Percentiles rank a stretch among this genome's conserved stretches.
Evolutionary conservation across 2,888 invertebrate genomes (phyloP).

Genomic region (Xestoiulus laeticollis): DNA sequence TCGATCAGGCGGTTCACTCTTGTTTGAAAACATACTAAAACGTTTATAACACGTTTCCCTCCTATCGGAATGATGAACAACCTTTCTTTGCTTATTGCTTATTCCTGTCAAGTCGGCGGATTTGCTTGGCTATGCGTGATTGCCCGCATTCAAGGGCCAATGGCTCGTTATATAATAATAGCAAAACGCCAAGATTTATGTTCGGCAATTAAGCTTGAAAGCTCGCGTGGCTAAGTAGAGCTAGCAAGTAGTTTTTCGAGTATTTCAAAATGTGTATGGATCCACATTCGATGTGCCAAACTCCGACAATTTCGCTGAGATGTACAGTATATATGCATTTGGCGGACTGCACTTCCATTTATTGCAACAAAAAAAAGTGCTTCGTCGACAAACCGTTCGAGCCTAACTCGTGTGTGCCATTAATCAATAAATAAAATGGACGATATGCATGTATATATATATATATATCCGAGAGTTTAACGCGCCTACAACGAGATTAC

Average conservation of each 20-base stretch:
- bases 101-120: slow-evolving; percentile 15
- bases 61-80: neutral
- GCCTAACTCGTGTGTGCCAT: neutral
- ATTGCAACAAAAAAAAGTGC: neutral
- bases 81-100: slow-evolving; percentile 12
- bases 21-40: neutral
- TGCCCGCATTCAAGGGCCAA: slow-evolving; percentile 12
- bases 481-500: neutral
- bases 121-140: slow-evolving; percentile 11
- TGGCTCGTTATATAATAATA: neutral
- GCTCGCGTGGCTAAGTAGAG: neutral
- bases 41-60: neutral
- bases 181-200: neutral
- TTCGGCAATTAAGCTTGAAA: neutral
- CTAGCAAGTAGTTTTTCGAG: neutral
- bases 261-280: neutral
- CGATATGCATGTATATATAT: no score
- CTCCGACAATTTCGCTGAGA: neutral
- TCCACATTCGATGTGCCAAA: neutral
- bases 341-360: neutral
- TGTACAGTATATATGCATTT: neutral
- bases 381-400: neutral
- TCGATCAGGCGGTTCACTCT: neutral
- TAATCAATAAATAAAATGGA: neutral
- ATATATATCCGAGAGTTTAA: neutral